These are phyloP conservation scores for Drosophila peninsularis DNA, from an alignment of 2,888 invertebrate genomes.

Conservation along the genomic window DNA sequence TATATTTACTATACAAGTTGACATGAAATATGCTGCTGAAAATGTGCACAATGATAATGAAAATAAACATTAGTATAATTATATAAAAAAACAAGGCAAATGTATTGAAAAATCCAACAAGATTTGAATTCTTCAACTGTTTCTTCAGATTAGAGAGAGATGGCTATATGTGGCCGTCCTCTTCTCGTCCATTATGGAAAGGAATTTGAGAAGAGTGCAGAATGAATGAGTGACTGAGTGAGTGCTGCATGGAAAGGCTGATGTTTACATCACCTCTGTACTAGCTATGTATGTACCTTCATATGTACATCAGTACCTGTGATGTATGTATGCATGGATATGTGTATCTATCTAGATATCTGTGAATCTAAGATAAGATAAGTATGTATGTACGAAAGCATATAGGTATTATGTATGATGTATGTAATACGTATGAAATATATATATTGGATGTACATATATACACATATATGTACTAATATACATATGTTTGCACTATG, in stretches of 20 bases:
- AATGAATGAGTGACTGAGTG: no score
- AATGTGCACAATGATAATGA: slow-evolving; percentile 59
- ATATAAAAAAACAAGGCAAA: neutral
- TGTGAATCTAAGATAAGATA: no score
- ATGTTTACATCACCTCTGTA: neutral
- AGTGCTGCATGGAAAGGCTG: no score
- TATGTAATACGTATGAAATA: no score
- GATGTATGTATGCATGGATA: no score
- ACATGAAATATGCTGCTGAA: slow-evolving; percentile 56
- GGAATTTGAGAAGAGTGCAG: neutral
- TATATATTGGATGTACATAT: no score
- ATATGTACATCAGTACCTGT: no score
- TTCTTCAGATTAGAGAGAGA: neutral
- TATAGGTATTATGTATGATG: no score
- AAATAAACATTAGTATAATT: slow-evolving; percentile 7
- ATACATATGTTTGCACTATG: no score
- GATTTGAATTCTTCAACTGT: neutral
- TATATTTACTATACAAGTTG: slow-evolving; percentile 63
- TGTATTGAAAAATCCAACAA: neutral
- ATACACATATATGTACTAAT: no score
- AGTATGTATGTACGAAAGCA: no score
- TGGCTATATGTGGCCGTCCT: neutral
- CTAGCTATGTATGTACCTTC: neutral
- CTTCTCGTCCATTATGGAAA: slow-evolving; percentile 4
- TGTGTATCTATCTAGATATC: no score